phyloP scores from a whole-genome alignment of 2,888 invertebrate genomes.

The Thymelicus lineola region DNA sequence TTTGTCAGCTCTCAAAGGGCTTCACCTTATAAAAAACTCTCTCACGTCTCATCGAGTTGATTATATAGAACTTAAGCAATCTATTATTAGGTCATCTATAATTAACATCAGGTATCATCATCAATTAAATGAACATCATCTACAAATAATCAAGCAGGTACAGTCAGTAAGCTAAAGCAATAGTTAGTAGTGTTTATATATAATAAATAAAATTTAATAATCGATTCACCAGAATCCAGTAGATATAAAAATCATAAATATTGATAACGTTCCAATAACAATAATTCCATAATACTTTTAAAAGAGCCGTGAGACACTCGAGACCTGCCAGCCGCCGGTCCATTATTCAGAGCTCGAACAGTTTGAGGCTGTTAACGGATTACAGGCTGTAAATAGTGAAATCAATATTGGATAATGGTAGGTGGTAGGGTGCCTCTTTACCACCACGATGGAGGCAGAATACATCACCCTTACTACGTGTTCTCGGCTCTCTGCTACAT shows the following conservation, averaged over 20 bases:
- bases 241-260: background rate
- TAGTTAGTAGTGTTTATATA: background rate
- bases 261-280: background rate
- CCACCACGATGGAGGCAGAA: slow-evolving; percentile 55
- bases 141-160: too few relatives aligned
- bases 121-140: too few relatives aligned
- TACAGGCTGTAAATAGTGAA: slow-evolving; percentile 78
- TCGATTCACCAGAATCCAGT: background rate
- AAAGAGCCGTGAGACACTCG: slow-evolving; percentile 22
- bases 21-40: too few relatives aligned
- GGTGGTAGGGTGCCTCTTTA: slow-evolving; percentile 65
- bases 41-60: too few relatives aligned
- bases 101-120: too few relatives aligned
- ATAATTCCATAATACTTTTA: slow-evolving; percentile 9
- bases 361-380: slow-evolving; percentile 70
- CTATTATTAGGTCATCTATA: too few relatives aligned
- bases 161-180: too few relatives aligned
- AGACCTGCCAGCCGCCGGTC: slow-evolving; percentile 37
- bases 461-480: slow-evolving; percentile 62
- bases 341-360: slow-evolving; percentile 53
- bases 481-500: slow-evolving; percentile 21
- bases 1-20: too few relatives aligned
- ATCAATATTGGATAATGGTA: slow-evolving; percentile 80
- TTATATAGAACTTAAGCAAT: too few relatives aligned
- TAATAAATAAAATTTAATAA: background rate